phyloP scores from a whole-genome alignment of 2,797 vertebrate genomes.

The Lepus oiostolus region DNA sequence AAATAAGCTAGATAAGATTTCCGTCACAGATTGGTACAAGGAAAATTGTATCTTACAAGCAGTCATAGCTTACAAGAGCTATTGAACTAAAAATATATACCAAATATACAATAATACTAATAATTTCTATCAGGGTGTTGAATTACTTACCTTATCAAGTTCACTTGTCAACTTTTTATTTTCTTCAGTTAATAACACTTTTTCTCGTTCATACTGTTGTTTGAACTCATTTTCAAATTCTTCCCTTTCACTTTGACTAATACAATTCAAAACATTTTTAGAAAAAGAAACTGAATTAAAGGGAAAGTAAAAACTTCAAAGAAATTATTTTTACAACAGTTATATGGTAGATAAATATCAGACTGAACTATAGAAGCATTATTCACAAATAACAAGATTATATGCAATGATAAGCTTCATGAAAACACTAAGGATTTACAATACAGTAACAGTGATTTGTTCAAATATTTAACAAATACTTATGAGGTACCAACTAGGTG shows the following conservation, averaged over 20 bases:
- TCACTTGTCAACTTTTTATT: slow-evolving; percentile 97
- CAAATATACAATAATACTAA: slow-evolving; percentile 6
- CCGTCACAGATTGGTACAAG: background rate
- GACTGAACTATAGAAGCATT: background rate
- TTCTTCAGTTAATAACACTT: slow-evolving; percentile 93
- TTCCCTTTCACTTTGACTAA: slow-evolving; percentile 95
- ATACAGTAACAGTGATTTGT: background rate
- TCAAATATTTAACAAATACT: slow-evolving; percentile 10
- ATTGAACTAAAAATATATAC: background rate
- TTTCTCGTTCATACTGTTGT: slow-evolving; percentile 97
- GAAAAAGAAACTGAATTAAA: slow-evolving; percentile 46
- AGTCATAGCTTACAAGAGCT: background rate
- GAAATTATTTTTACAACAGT: slow-evolving; percentile 29
- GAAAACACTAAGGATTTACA: background rate
- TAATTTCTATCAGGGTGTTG: background rate
- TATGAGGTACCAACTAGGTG: background rate
- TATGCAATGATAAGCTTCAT: background rate
- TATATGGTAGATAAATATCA: slow-evolving; percentile 10
- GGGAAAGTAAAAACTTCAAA: slow-evolving; percentile 5
- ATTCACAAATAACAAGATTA: background rate
- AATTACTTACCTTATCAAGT: slow-evolving; percentile 94
- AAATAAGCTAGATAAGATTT: background rate
- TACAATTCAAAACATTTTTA: slow-evolving; percentile 69
- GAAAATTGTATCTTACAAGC: background rate
- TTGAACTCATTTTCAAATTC: slow-evolving; percentile 96